These are phyloP conservation scores for Avahi laniger DNA, from an alignment of 2,797 vertebrate species.

Conservation along the genomic window DNA sequence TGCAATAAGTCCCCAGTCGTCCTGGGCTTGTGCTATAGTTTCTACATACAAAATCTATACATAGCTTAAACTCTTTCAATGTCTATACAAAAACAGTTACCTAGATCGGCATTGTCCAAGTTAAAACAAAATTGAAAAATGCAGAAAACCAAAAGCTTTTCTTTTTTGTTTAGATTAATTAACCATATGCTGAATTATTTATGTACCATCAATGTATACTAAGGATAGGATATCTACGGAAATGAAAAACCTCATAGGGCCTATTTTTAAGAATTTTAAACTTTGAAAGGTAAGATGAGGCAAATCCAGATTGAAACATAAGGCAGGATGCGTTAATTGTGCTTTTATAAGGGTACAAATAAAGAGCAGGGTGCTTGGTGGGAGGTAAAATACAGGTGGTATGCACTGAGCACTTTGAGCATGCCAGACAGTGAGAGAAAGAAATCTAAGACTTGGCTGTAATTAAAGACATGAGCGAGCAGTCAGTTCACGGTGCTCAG, in stretches of 20 bases:
- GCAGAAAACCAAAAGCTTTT: slow-evolving; percentile 20
- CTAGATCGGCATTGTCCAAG: background rate
- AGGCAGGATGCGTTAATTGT: background rate
- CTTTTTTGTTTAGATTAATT: background rate
- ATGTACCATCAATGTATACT: background rate
- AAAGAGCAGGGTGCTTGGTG: background rate
- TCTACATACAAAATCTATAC: background rate
- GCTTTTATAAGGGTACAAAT: background rate
- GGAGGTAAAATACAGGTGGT: background rate
- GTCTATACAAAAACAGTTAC: background rate
- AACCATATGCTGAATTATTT: background rate
- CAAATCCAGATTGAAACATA: background rate
- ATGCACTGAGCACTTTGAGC: too few species aligned
- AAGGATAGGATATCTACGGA: background rate
- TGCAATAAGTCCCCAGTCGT: too few species aligned
- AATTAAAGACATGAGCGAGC: background rate
- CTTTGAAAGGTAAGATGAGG: background rate
- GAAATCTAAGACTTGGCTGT: background rate
- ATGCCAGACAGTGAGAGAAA: background rate
- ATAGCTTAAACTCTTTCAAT: background rate
- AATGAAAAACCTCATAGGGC: background rate
- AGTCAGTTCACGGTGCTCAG: background rate
- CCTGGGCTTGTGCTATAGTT: background rate
- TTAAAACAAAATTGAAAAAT: background rate
- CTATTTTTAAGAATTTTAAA: background rate